Conservation (phyloP, 2,797 vertebrate genomes). For the Sebastes oblongus region DNA sequence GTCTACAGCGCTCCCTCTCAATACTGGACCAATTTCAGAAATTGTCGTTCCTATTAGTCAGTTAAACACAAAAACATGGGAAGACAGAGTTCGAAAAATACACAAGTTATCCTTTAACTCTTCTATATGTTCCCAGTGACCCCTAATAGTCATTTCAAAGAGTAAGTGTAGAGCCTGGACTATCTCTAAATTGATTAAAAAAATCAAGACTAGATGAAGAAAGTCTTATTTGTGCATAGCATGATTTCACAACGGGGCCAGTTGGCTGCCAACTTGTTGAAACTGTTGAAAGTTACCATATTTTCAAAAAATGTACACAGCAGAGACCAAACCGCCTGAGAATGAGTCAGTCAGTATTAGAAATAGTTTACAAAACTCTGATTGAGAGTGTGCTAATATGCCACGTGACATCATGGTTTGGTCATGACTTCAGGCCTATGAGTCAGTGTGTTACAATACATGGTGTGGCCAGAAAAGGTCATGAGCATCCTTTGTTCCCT, state of each 20-base stretch:
- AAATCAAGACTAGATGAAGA: neutral
- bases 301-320: neutral
- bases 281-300: neutral
- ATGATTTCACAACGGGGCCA: neutral
- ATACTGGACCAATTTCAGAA: too few species aligned
- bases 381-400: neutral
- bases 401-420: neutral
- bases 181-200: neutral
- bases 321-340: neutral
- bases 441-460: neutral
- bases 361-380: neutral
- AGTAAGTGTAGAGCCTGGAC: neutral
- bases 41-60: too few species aligned
- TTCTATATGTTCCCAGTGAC: neutral
- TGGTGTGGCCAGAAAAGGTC: neutral
- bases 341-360: neutral
- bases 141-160: neutral
- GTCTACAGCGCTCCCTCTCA: too few species aligned
- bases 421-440: neutral
- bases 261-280: neutral
- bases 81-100: too few species aligned
- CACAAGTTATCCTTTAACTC: neutral
- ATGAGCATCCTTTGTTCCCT: neutral
- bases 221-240: neutral
- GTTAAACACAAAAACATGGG: too few species aligned